phyloP scores from a whole-genome alignment of 2,113 vertebrate species.

The Paraplagusia blochii region DNA sequence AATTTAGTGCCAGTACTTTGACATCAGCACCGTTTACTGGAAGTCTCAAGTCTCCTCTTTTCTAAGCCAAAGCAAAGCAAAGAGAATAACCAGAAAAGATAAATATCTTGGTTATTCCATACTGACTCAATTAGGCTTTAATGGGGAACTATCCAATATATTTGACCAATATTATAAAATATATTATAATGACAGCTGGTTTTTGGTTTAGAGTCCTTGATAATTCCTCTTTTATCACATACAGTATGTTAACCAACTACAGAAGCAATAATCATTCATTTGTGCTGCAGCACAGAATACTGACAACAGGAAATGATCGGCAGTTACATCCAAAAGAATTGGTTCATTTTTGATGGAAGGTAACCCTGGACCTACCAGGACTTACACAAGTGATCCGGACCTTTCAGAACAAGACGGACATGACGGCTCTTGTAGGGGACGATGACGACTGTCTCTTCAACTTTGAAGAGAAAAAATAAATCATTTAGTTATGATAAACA shows the following conservation, averaged over 20 bases:
- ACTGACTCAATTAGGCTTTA: constrained; percentile 10
- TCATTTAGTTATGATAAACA: too few relatives aligned
- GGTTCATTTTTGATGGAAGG: constrained; percentile 58
- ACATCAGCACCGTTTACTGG: constrained; percentile 48
- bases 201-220: constrained; percentile 10
- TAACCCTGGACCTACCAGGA: constrained; percentile 81
- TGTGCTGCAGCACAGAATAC: too few relatives aligned
- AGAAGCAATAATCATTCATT: neutral
- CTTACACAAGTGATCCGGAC: constrained; percentile 97
- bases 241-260: neutral
- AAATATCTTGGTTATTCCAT: constrained; percentile 33
- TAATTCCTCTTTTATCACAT: neutral
- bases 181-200: constrained; percentile 14
- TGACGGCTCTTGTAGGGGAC: constrained; percentile 92
- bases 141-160: neutral
- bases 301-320: too few relatives aligned
- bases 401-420: constrained; percentile 90
- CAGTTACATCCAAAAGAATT: too few relatives aligned
- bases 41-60: constrained; percentile 20
- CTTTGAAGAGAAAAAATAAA: constrained; percentile 30
- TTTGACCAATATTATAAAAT: neutral
- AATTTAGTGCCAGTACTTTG: constrained; percentile 54
- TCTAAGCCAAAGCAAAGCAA: constrained; percentile 35
- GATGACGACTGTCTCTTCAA: constrained; percentile 86
- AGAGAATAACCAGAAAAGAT: constrained; percentile 8